These are phyloP conservation scores for Anser cygnoides DNA, from an alignment of 2,113 vertebrate genomes.

Conservation along the genomic window DNA sequence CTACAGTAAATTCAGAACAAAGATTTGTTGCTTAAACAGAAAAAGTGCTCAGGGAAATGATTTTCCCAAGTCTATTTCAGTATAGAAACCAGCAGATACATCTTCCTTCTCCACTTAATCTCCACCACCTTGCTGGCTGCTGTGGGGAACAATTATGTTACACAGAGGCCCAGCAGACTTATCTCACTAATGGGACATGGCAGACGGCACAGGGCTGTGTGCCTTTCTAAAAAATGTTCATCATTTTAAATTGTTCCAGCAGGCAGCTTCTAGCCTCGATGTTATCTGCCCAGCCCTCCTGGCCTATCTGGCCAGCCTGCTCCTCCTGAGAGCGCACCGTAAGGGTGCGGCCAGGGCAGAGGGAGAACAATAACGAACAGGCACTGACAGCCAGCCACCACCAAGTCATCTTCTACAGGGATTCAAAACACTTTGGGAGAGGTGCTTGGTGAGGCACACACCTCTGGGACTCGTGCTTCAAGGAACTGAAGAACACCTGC, in stretches of 20 bases:
- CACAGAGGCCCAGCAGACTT: not conserved
- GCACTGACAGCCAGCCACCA: not conserved
- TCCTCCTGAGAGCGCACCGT: not conserved
- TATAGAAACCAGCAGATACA: accelerated
- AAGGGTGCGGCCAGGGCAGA: accelerated
- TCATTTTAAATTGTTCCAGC: not conserved
- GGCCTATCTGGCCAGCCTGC: not conserved
- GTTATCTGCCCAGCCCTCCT: not conserved
- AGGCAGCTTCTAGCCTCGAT: not conserved
- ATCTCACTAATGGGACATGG: not conserved
- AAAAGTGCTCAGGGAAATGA: not conserved
- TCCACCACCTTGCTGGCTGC: not conserved
- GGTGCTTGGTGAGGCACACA: not conserved
- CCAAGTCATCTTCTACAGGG: not conserved
- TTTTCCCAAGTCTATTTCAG: not conserved
- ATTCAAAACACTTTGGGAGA: not conserved
- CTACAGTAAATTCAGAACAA: not conserved
- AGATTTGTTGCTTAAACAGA: not conserved
- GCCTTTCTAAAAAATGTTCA: not conserved
- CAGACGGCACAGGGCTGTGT: not conserved
- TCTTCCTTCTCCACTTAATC: not conserved
- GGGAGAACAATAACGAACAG: not conserved
- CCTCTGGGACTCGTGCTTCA: not conserved
- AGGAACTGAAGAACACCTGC: not conserved
- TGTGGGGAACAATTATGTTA: not conserved